Evolutionary conservation across 2,113 vertebrate species (phyloP), one percentile per base, ranked within the genome.

Genomic region (Pelmatolapia mariae): DNA sequence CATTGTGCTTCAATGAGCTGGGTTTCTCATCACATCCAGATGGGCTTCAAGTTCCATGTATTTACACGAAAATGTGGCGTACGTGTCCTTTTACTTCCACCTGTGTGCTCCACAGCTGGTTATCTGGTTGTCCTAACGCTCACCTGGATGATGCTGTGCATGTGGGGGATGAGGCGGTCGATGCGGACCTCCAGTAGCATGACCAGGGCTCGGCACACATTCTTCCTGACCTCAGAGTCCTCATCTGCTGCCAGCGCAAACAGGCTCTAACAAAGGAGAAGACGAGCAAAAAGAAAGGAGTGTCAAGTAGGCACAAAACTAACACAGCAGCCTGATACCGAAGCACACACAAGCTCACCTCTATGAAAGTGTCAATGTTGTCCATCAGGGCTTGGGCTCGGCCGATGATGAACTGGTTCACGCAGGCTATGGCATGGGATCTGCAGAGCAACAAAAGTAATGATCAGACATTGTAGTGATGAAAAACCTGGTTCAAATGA

Each of bases 121-220:
- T 11, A 10, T 8, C 29, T 10, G 38, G 22, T 15, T 22, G 33
- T 31, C 4, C 29, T 26, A 33, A 19, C 11, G 31, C 50, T 82
- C 71, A 98, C 98, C 97, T 98, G 98, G 87, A 99, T 98, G 90
- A 99, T 98, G 95, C 98, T 99, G 94, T 98, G 98, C 98, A 99
- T 98, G 94, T 99, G 98, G 1, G 98, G 98, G 85, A 98, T 98
- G 10, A 99, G 97, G 15, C 98, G 96, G 92, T 99, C 98, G 0
- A 99, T 98, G 7, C 98, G 97, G 85, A 99, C 98, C 94, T 99
- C 98, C 90, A 99, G 94, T 76, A 99, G 94, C 98, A 99, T 99
- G 83, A 99, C 98, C 88, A 99, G 91, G 0, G 98, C 98, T 0
- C 98, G 92, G 89, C 98, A 99, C 57, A 99, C 98, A 0, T 99